Percentiles rank a stretch among this genome's conserved stretches.
Conservation (phyloP, 2,888 invertebrate genomes). For the Saturnia japonica region DNA sequence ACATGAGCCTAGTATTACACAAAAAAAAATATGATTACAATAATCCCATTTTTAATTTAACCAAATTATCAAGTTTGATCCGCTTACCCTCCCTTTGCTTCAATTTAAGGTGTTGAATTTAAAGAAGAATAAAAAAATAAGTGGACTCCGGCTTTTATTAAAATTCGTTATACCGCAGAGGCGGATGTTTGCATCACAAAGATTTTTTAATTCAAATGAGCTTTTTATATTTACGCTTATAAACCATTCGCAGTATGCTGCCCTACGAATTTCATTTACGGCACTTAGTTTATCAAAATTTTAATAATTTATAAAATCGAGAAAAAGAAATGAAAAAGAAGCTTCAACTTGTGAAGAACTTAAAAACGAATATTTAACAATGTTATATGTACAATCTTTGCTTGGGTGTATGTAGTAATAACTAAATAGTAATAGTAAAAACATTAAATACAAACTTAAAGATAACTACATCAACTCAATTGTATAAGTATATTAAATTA, state of each 20-base stretch:
- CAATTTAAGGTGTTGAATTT: not conserved
- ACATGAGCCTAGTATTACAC: not conserved
- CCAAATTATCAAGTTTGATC: not conserved
- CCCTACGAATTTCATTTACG: conserved; percentile 40
- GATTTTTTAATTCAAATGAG: conserved; percentile 52
- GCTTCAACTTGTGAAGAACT: not conserved
- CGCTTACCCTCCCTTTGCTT: not conserved
- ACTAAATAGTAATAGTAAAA: too few species aligned
- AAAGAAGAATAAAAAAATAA: conserved; percentile 29
- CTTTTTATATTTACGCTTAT: conserved; percentile 47
- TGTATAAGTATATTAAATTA: too few species aligned
- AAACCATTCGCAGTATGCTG: conserved; percentile 36
- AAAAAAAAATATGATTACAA: not conserved
- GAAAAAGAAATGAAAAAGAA: not conserved
- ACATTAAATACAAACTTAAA: too few species aligned
- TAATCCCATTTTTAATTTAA: not conserved
- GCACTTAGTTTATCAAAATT: conserved; percentile 42
- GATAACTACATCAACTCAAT: too few species aligned
- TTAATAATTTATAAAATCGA: conserved; percentile 27
- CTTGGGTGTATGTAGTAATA: not conserved
- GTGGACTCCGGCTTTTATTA: conserved; percentile 34
- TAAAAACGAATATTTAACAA: too few species aligned
- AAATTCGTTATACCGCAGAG: conserved; percentile 32
- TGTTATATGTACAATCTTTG: not conserved
- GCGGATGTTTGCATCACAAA: conserved; percentile 50